Percentiles rank a stretch among this genome's conserved stretches.
phyloP scores from a whole-genome alignment of 2,113 vertebrate genomes.

The Centrocercus urophasianus region DNA sequence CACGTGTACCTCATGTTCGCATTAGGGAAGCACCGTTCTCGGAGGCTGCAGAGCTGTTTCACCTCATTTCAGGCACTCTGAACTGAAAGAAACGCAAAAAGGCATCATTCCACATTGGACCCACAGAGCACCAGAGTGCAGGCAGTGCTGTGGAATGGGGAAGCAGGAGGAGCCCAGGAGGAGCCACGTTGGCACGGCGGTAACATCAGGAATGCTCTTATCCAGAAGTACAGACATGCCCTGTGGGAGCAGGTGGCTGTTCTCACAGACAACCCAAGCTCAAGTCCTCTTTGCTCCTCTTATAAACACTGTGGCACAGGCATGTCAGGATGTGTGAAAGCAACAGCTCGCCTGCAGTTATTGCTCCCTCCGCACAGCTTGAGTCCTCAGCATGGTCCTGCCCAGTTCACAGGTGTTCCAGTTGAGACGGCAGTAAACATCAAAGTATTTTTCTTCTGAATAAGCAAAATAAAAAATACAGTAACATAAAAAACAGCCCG shows the following conservation, averaged over 20 bases:
- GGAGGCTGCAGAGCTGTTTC: not conserved
- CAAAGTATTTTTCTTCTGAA: not conserved
- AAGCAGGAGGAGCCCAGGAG: not conserved
- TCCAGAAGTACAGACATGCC: not conserved
- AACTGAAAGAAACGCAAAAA: not conserved
- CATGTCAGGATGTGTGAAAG: accelerated
- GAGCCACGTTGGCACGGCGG: not conserved
- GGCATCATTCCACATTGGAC: not conserved
- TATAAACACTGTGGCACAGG: not conserved
- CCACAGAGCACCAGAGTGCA: not conserved
- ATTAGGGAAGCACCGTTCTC: not conserved
- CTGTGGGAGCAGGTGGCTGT: not conserved
- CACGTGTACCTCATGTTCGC: accelerated
- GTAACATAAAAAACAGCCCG: not conserved
- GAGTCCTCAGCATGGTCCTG: not conserved
- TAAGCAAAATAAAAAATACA: not conserved
- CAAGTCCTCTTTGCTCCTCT: not conserved
- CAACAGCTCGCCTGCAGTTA: not conserved
- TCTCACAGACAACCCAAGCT: not conserved
- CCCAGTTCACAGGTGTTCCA: not conserved
- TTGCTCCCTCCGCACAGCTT: not conserved
- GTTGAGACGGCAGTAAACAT: not conserved
- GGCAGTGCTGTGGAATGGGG: not conserved
- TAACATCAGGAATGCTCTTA: not conserved
- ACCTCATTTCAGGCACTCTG: not conserved